Evolutionary conservation across 2,797 vertebrate genomes (phyloP).

Genomic region (Lateolabrax maculatus): DNA sequence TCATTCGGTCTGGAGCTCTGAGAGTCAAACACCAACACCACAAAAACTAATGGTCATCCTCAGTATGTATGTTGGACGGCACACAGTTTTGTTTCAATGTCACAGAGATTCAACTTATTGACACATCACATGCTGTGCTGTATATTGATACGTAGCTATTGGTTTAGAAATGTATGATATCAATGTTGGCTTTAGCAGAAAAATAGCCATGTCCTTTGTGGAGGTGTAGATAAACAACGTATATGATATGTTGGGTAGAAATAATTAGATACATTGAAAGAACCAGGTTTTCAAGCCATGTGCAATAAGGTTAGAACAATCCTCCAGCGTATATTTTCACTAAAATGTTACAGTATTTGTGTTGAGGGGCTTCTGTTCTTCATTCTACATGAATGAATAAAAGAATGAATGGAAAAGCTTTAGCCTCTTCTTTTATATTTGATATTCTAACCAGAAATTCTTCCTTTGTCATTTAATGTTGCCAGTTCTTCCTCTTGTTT

Average conservation of each 20-base stretch:
- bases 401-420: neutral
- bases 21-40: constrained; percentile 26
- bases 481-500: neutral
- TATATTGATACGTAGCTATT: neutral
- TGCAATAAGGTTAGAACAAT: neutral
- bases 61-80: neutral
- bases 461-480: neutral
- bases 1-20: constrained; percentile 83
- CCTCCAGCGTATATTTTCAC: neutral
- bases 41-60: neutral
- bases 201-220: neutral
- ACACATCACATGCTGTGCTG: neutral
- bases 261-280: neutral
- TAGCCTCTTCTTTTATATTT: neutral
- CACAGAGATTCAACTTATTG: neutral
- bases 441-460: neutral
- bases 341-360: neutral
- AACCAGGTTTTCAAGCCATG: neutral
- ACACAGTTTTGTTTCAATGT: neutral
- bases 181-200: neutral
- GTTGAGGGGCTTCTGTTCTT: neutral
- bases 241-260: neutral
- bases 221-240: neutral
- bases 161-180: neutral
- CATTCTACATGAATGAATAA: neutral